Conservation (phyloP, 2,797 vertebrate species). For the Zenarchopterus dispar region DNA sequence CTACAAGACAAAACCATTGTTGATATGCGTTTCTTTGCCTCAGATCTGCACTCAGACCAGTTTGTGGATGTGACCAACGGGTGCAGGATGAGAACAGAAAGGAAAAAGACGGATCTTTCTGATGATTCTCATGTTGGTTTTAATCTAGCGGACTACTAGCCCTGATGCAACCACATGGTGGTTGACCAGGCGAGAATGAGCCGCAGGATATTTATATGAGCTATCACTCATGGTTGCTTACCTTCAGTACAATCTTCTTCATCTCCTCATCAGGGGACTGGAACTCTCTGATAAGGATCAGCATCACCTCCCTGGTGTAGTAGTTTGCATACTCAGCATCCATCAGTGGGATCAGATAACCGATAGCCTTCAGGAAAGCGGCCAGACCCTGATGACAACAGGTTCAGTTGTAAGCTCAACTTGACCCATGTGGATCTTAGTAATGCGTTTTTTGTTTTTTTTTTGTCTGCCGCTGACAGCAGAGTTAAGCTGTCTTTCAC, state of each 20-base stretch:
- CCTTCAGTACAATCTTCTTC: constrained; percentile 99
- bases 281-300: constrained; percentile 99
- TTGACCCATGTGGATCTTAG: accelerated
- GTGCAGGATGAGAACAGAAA: constrained; percentile 66
- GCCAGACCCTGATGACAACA: constrained; percentile 89
- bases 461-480: constrained; percentile 44
- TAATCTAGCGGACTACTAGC: constrained; percentile 62
- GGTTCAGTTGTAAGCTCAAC: not conserved
- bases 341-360: constrained; percentile 98
- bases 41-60: not conserved
- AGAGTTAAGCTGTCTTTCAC: constrained; percentile 19
- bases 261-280: constrained; percentile 99
- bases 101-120: constrained; percentile 22
- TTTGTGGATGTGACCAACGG: constrained; percentile 48
- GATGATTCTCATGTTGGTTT: constrained; percentile 59
- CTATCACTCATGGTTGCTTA: constrained; percentile 40
- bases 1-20: constrained; percentile 64
- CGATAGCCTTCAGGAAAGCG: constrained; percentile 98
- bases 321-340: constrained; percentile 99
- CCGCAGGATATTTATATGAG: constrained; percentile 20
- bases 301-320: constrained; percentile 98
- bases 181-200: constrained; percentile 68
- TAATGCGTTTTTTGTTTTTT: too few species aligned
- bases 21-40: not conserved
- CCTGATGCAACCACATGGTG: constrained; percentile 43